phyloP scores from a whole-genome alignment of 2,113 vertebrate genomes.

The Genyomyrus donnyi region DNA sequence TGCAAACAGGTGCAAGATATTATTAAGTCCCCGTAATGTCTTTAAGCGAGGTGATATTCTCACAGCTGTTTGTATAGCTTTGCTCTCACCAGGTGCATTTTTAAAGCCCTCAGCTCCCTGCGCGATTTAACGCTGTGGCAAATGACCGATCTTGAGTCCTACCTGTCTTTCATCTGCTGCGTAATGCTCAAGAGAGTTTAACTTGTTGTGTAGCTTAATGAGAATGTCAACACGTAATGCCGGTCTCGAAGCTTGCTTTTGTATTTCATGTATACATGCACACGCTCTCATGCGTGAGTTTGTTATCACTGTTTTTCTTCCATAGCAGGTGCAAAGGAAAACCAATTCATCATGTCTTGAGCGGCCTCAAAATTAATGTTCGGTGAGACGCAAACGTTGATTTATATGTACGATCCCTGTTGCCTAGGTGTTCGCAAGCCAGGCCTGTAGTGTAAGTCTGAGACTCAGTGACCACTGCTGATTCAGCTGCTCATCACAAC shows the following conservation, averaged over 20 bases:
- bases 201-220: slow-evolving; percentile 33
- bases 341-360: slow-evolving; percentile 20
- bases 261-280: slow-evolving; percentile 23
- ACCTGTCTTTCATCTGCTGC: slow-evolving; percentile 44
- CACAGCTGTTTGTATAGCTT: slow-evolving; percentile 60
- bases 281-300: not conserved
- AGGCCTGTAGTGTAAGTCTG: not conserved
- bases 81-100: slow-evolving; percentile 44
- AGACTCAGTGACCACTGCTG: not conserved
- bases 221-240: slow-evolving; percentile 53
- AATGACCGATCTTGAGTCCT: slow-evolving; percentile 32
- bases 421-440: not conserved
- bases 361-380: not conserved
- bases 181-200: slow-evolving; percentile 49
- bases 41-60: slow-evolving; percentile 47
- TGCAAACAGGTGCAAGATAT: slow-evolving; percentile 36
- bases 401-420: not conserved
- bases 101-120: slow-evolving; percentile 15
- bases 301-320: slow-evolving; percentile 25
- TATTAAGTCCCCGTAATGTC: slow-evolving; percentile 54
- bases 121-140: slow-evolving; percentile 13
- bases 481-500: not conserved
- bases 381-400: not conserved
- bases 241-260: slow-evolving; percentile 50
- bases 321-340: slow-evolving; percentile 35